Conservation (phyloP, 2,797 vertebrate species). For the Numenius phaeopus region DNA sequence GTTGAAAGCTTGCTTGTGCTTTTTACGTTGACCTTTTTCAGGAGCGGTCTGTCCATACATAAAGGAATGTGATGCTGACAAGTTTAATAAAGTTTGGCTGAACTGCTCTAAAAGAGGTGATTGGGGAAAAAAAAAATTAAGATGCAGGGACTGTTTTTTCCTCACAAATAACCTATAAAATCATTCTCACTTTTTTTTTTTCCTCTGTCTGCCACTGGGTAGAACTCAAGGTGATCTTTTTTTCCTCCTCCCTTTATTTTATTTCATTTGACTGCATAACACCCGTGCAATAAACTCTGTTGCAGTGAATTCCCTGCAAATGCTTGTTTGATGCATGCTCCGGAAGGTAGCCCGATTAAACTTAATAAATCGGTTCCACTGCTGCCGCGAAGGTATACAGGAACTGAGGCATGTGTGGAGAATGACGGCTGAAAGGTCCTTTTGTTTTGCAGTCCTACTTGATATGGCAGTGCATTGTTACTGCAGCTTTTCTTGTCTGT, state of each 20-base stretch:
- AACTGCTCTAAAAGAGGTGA: not conserved
- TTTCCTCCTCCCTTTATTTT: rapidly evolving
- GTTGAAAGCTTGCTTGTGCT: constrained; percentile 8
- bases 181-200: not conserved
- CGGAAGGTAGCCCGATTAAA: not conserved
- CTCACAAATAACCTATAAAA: not conserved
- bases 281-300: not conserved
- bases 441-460: not conserved
- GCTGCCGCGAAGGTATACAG: not conserved
- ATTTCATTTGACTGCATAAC: not conserved
- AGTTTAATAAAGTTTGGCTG: not conserved
- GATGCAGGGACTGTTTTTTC: not conserved
- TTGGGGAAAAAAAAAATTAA: not conserved
- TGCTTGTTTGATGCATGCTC: not conserved
- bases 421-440: not conserved
- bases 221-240: not conserved
- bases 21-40: constrained; percentile 27
- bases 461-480: not conserved
- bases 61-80: not conserved
- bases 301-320: not conserved
- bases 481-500: not conserved
- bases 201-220: not conserved
- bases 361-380: not conserved
- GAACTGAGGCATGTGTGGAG: not conserved
- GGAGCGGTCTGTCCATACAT: not conserved